Evolutionary conservation across 2,888 invertebrate genomes (phyloP).

Genomic region (Lomographa bimaculata): DNA sequence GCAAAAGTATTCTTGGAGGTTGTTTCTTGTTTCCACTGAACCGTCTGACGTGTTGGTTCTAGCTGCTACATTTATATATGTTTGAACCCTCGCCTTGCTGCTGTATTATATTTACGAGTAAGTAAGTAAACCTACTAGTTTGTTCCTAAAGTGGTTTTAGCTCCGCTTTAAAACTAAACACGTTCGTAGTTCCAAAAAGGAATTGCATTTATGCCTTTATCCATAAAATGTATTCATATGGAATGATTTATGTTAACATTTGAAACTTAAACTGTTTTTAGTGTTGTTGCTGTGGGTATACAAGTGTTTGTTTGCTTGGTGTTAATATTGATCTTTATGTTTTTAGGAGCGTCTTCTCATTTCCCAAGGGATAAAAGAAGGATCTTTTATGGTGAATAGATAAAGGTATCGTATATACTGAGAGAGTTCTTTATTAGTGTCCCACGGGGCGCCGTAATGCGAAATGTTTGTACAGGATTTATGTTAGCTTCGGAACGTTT

Average conservation of each 20-base stretch:
- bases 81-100: constrained; percentile 12
- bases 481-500: constrained; percentile 12
- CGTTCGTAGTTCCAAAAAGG: constrained; percentile 14
- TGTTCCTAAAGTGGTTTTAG: constrained; percentile 35
- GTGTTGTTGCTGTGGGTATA: too few species aligned
- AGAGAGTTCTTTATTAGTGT: constrained; percentile 42
- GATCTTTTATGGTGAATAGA: constrained; percentile 43
- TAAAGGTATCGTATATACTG: constrained; percentile 38
- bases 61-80: constrained; percentile 13
- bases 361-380: constrained; percentile 38
- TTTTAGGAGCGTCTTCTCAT: constrained; percentile 27
- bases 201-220: not conserved
- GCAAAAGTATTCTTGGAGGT: constrained; percentile 11
- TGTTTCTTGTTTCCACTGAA: constrained; percentile 23
- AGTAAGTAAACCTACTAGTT: constrained; percentile 30
- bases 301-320: too few species aligned
- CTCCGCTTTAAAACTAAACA: constrained; percentile 18
- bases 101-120: too few species aligned
- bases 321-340: too few species aligned
- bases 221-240: constrained; percentile 6
- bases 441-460: constrained; percentile 30
- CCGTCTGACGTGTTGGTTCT: constrained; percentile 2
- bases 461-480: constrained; percentile 30
- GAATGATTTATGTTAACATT: too few species aligned
- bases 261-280: too few species aligned